phyloP scores from a whole-genome alignment of 2,797 vertebrate species.

The Mormyrops boulengeri region DNA sequence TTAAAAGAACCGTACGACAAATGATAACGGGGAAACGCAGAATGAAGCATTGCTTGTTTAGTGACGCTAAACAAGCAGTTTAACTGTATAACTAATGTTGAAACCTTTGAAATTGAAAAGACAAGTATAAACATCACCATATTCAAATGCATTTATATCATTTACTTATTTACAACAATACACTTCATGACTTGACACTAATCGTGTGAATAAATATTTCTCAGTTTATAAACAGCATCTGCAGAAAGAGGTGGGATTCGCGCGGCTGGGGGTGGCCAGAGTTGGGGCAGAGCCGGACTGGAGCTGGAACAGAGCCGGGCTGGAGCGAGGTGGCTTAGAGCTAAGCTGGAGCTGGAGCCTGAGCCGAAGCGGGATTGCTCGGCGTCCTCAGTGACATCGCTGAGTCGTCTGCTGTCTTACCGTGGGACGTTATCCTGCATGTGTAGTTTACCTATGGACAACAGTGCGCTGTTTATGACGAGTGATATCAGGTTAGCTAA shows the following conservation, averaged over 20 bases:
- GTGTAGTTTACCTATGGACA: not conserved
- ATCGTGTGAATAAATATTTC: not conserved
- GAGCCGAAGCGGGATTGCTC: not conserved
- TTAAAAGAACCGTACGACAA: not conserved
- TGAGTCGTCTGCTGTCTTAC: not conserved
- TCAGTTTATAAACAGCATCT: not conserved
- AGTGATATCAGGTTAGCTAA: not conserved
- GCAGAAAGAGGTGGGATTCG: slow-evolving; percentile 10
- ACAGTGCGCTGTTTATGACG: not conserved
- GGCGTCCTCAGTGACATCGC: not conserved
- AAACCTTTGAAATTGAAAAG: not conserved
- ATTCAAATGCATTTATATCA: not conserved
- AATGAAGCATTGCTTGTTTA: not conserved
- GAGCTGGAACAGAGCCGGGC: not conserved
- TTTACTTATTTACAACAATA: not conserved
- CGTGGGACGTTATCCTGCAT: not conserved
- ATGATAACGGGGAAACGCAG: not conserved
- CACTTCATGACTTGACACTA: not conserved
- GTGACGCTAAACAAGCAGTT: not conserved
- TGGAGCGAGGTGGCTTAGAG: not conserved
- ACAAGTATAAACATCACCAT: not conserved
- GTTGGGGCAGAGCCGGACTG: not conserved
- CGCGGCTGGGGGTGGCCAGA: not conserved
- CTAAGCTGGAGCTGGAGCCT: not conserved
- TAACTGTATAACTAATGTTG: not conserved